Percentiles rank a stretch among this genome's conserved stretches.
Conservation (phyloP, 2,888 invertebrate genomes). For the Troides oblongomaculatus region DNA sequence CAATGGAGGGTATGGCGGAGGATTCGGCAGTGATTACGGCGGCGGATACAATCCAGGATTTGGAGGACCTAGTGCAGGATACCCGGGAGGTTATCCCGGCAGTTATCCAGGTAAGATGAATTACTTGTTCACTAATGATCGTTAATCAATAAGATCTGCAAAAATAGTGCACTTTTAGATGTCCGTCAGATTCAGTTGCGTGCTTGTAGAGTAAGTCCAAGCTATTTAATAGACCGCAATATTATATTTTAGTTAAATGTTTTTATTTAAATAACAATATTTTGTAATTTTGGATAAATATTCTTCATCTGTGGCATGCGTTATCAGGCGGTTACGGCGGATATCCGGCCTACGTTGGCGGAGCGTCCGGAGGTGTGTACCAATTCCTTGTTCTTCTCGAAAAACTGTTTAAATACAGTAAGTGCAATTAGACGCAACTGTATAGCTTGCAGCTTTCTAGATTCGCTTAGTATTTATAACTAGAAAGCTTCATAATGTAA, state of each 20-base stretch:
- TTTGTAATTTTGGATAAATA: neutral
- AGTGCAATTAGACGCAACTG: constrained; percentile 9
- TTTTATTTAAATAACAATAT: neutral
- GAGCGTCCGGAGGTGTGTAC: constrained; percentile 35
- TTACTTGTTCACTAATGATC: neutral
- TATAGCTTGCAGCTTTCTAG: constrained; percentile 5
- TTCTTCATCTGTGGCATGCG: constrained; percentile 1
- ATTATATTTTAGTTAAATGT: too few species aligned
- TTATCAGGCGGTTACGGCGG: constrained; percentile 33
- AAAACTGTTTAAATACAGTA: constrained; percentile 25
- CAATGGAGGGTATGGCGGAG: constrained; percentile 41
- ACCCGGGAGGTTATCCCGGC: constrained; percentile 39
- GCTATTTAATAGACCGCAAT: neutral
- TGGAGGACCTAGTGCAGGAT: constrained; percentile 41
- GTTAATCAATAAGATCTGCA: neutral
- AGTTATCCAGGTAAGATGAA: constrained; percentile 18
- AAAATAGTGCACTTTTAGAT: too few species aligned
- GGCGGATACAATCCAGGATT: constrained; percentile 36
- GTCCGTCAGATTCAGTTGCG: neutral
- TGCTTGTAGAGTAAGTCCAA: neutral
- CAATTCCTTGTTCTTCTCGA: constrained; percentile 27
- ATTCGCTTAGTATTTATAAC: neutral
- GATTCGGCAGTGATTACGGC: constrained; percentile 38
- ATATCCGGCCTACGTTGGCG: constrained; percentile 28
- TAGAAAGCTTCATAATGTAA: neutral